Percentiles rank a stretch among this genome's conserved stretches.
Evolutionary conservation across 2,797 vertebrate genomes (phyloP).

Genomic region (Margarornis squamiger): DNA sequence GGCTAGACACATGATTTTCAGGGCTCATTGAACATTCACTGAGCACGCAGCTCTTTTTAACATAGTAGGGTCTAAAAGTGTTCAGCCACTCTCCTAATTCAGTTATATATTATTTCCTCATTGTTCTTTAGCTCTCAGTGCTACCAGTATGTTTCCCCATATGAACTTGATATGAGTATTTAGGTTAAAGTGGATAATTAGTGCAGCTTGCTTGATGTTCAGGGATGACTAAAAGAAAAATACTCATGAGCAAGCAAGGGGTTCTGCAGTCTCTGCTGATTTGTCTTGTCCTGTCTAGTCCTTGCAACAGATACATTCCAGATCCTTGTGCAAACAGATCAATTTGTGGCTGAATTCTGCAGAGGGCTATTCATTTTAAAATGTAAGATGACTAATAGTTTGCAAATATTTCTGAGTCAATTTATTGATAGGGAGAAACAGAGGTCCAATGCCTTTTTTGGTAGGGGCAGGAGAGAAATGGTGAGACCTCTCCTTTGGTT

Average conservation of each 20-base stretch:
- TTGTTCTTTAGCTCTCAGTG: neutral
- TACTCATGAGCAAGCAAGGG: neutral
- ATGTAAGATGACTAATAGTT: neutral
- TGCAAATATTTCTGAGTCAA: slow-evolving; percentile 9
- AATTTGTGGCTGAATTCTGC: slow-evolving; percentile 7
- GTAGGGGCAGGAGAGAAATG: neutral
- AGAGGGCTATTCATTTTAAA: neutral
- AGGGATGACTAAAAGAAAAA: neutral
- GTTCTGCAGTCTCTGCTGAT: neutral
- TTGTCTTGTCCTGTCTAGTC: neutral
- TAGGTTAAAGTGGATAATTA: neutral
- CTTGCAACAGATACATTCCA: neutral
- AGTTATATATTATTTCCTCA: neutral
- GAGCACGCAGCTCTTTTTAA: neutral
- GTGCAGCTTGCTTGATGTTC: neutral
- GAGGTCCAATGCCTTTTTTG: neutral
- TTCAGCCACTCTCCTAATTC: neutral
- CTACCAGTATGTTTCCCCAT: neutral
- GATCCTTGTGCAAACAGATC: slow-evolving; percentile 20
- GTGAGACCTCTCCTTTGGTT: neutral
- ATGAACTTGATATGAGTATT: neutral
- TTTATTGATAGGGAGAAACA: neutral
- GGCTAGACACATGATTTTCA: neutral
- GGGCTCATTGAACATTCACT: neutral
- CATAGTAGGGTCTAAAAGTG: neutral